A percentile compares a stretch with the other conserved stretches of the same genome.
These are phyloP conservation scores for Choloepus hoffmanni DNA, from an alignment of 2,113 vertebrate genomes.

Conservation along the genomic window DNA sequence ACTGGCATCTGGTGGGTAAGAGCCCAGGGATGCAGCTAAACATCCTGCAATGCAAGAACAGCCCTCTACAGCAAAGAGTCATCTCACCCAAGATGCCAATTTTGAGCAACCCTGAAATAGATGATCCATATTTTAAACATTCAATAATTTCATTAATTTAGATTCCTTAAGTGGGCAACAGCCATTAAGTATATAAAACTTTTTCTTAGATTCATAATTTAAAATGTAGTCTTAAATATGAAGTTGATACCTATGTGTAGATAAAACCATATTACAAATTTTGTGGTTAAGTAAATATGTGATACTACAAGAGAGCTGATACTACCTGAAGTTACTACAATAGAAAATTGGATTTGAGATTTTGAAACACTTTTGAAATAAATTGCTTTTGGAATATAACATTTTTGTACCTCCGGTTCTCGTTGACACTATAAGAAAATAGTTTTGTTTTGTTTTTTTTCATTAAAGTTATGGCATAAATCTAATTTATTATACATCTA, in stretches of 20 bases:
- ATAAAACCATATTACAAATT: conserved; percentile 17
- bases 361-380: conserved; percentile 49
- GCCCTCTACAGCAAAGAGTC: background rate
- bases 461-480: conserved; percentile 42
- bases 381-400: conserved; percentile 63
- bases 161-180: background rate
- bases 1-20: background rate
- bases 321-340: conserved; percentile 37
- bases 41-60: background rate
- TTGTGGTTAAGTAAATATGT: background rate
- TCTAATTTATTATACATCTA: conserved; percentile 54
- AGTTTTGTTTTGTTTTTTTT: background rate
- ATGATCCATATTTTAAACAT: background rate
- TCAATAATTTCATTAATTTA: background rate
- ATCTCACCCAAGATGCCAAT: background rate
- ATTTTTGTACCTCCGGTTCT: conserved; percentile 33
- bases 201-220: conserved; percentile 48
- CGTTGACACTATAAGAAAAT: background rate
- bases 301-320: background rate
- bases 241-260: background rate
- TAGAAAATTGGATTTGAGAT: conserved; percentile 26
- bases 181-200: background rate
- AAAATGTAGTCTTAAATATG: conserved; percentile 6
- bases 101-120: background rate
- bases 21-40: background rate